phyloP scores from a whole-genome alignment of 2,888 invertebrate species.

The Drosophila kokeensis region DNA sequence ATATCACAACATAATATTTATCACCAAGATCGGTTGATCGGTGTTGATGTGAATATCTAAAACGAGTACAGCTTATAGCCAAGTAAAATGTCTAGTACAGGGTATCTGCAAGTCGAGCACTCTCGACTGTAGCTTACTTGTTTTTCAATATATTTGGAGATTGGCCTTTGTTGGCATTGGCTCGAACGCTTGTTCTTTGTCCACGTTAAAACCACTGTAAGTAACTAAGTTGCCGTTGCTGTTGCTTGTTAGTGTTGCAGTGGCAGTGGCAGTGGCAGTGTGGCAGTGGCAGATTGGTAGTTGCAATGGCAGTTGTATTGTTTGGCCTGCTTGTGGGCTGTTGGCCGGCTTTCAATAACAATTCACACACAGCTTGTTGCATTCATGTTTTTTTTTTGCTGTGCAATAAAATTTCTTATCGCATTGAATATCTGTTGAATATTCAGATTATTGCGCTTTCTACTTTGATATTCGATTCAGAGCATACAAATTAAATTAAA shows the following conservation, averaged over 20 bases:
- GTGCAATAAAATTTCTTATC: constrained; percentile 48
- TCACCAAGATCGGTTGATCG: too few species aligned
- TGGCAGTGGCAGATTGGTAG: constrained; percentile 15
- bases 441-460: constrained; percentile 48
- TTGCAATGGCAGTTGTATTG: constrained; percentile 41
- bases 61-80: not conserved
- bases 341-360: constrained; percentile 58
- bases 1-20: not conserved
- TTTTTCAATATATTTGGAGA: constrained; percentile 63
- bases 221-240: constrained; percentile 70
- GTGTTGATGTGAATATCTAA: not conserved
- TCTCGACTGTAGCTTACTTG: constrained; percentile 4
- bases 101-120: not conserved
- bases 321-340: constrained; percentile 29
- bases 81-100: not conserved
- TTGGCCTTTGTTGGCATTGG: constrained; percentile 67
- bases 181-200: constrained; percentile 50
- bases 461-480: constrained; percentile 48
- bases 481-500: constrained; percentile 42
- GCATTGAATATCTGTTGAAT: constrained; percentile 59
- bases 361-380: constrained; percentile 62
- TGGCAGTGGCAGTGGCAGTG: constrained; percentile 11
- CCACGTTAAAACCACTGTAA: constrained; percentile 69
- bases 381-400: constrained; percentile 11
- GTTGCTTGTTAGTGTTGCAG: constrained; percentile 17